Conservation (phyloP, 1,140 invertebrate genomes). For the Aphelenchoides fujianensis region DNA sequence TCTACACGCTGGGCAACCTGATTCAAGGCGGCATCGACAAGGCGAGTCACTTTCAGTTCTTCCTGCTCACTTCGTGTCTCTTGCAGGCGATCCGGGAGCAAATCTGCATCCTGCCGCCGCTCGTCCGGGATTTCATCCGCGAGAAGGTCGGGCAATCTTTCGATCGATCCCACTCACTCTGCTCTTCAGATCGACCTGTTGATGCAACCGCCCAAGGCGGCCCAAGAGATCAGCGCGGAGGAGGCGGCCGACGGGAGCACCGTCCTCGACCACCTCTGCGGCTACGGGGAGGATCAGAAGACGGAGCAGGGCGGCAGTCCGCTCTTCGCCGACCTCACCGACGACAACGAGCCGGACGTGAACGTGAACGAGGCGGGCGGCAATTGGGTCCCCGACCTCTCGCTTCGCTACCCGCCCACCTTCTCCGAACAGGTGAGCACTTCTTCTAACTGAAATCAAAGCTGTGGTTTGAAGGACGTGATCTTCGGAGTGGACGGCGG, state of each 20-base stretch:
- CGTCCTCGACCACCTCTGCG: slow-evolving; percentile 40
- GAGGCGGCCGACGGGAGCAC: background rate
- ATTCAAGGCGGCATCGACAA: slow-evolving; percentile 42
- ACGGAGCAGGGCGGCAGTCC: background rate
- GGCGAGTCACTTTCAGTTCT: background rate
- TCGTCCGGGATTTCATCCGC: slow-evolving; percentile 44
- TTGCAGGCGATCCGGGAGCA: slow-evolving; percentile 42
- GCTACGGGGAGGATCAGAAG: background rate
- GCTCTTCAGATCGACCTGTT: slow-evolving; percentile 31
- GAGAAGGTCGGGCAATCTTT: slow-evolving; percentile 30
- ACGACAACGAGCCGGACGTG: slow-evolving; percentile 38
- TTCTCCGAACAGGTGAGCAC: slow-evolving; percentile 41
- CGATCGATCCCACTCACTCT: background rate
- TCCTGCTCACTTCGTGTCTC: background rate
- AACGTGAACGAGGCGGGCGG: slow-evolving; percentile 29
- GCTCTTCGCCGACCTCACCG: background rate
- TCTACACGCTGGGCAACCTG: slow-evolving; percentile 43
- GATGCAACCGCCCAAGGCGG: slow-evolving; percentile 29
- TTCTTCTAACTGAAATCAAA: slow-evolving; percentile 6
- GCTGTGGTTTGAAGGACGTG: slow-evolving; percentile 34
- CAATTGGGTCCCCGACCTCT: slow-evolving; percentile 43
- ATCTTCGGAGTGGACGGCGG: slow-evolving; percentile 53
- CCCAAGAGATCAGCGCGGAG: background rate
- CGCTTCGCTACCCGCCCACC: slow-evolving; percentile 50
- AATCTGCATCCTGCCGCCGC: slow-evolving; percentile 46